Evolutionary conservation across 2,113 vertebrate species (phyloP).

Genomic region (Fulica atra): DNA sequence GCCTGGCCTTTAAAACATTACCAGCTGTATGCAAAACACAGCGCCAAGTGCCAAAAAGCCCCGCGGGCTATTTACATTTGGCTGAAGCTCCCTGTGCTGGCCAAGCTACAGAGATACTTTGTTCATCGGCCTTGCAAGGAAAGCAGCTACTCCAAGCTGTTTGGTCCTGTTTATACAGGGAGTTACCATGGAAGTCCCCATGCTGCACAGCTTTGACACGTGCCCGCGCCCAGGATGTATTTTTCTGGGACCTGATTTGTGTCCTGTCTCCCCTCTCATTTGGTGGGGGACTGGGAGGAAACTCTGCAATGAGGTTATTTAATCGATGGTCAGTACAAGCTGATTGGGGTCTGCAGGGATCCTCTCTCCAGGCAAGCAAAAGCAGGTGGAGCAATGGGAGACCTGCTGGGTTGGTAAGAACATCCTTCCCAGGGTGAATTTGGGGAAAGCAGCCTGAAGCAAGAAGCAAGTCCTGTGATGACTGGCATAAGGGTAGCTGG

Average conservation of each 20-base stretch:
- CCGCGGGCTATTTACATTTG: slow-evolving; percentile 62
- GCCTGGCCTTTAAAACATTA: slow-evolving; percentile 57
- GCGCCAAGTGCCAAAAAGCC: slow-evolving; percentile 51
- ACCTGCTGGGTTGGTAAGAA: neutral
- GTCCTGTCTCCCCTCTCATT: neutral
- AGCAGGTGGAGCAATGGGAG: neutral
- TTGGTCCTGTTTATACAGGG: slow-evolving; percentile 41
- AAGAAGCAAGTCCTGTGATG: neutral
- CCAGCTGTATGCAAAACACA: slow-evolving; percentile 69
- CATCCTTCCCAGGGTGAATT: neutral
- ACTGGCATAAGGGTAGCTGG: neutral
- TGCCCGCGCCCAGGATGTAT: neutral
- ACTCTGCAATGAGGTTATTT: neutral
- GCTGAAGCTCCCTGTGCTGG: slow-evolving; percentile 57
- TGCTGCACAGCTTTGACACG: neutral
- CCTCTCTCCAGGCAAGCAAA: neutral
- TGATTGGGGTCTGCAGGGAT: neutral
- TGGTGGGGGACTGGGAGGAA: neutral
- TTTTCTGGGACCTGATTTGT: neutral
- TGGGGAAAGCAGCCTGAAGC: neutral
- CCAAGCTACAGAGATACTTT: slow-evolving; percentile 63
- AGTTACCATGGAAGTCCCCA: slow-evolving; percentile 47
- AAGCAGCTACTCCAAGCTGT: slow-evolving; percentile 63
- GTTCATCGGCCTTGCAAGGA: slow-evolving; percentile 25
- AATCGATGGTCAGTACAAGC: neutral